A percentile compares a stretch with the other conserved stretches of the same genome.
Evolutionary conservation across 1,140 invertebrate species (phyloP).

Genomic region (Maconellicoccus hirsutus): DNA sequence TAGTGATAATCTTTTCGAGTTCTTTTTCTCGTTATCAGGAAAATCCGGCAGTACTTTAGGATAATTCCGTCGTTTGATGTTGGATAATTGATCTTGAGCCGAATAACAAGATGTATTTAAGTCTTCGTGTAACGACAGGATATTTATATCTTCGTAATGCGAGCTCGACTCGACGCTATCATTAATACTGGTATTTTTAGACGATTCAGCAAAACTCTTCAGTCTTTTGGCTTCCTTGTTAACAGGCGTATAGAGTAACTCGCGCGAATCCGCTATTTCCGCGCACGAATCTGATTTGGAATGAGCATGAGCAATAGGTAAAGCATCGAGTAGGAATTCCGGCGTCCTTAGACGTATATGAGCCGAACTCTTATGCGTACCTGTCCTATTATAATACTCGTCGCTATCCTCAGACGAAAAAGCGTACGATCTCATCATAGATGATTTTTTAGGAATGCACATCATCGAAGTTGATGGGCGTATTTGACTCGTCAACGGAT

Average conservation of each 20-base stretch:
- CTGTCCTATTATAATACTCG: slow-evolving; percentile 19
- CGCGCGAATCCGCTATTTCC: slow-evolving; percentile 31
- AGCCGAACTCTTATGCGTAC: slow-evolving; percentile 26
- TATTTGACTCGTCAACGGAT: neutral
- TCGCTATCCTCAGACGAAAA: slow-evolving; percentile 19
- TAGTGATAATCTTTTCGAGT: slow-evolving; percentile 40
- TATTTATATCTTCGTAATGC: slow-evolving; percentile 48
- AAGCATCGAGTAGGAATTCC: slow-evolving; percentile 15
- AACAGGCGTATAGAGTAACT: slow-evolving; percentile 33
- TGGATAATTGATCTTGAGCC: slow-evolving; percentile 54
- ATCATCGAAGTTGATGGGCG: slow-evolving; percentile 14
- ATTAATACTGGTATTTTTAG: slow-evolving; percentile 28
- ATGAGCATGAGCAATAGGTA: slow-evolving; percentile 46
- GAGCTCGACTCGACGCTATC: slow-evolving; percentile 36
- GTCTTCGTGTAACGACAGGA: slow-evolving; percentile 46
- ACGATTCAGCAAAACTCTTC: slow-evolving; percentile 30
- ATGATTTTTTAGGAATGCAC: slow-evolving; percentile 19
- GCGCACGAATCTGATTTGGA: slow-evolving; percentile 52
- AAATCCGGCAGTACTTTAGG: slow-evolving; percentile 70
- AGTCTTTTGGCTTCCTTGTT: slow-evolving; percentile 23
- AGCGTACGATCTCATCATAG: neutral
- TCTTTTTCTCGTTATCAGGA: slow-evolving; percentile 32
- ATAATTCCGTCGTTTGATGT: slow-evolving; percentile 61
- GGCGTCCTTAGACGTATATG: slow-evolving; percentile 24
- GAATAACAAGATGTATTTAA: slow-evolving; percentile 36